phyloP scores from a whole-genome alignment of 1,140 invertebrate species.

The Drosophila kanapiae region DNA sequence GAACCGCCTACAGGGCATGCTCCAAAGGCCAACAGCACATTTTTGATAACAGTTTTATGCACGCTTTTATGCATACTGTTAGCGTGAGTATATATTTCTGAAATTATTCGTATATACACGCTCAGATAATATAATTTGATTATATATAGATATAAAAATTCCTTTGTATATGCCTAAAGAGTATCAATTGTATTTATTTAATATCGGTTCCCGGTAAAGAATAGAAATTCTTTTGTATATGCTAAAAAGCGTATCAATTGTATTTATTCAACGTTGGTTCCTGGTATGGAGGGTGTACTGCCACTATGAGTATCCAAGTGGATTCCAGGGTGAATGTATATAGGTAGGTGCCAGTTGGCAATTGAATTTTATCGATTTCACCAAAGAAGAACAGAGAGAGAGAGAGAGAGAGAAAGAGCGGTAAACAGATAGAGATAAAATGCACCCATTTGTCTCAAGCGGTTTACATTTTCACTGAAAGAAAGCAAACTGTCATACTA shows the following conservation, averaged over 20 bases:
- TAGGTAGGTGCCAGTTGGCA: conserved; percentile 30
- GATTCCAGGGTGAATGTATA: conserved; percentile 3
- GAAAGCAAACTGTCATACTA: background rate
- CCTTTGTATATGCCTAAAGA: background rate
- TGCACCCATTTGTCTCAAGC: conserved; percentile 12
- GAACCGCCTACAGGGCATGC: conserved; percentile 1
- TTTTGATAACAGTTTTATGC: background rate
- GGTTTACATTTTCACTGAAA: conserved; percentile 13
- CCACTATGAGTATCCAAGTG: background rate
- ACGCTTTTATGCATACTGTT: background rate
- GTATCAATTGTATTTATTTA: too few species aligned
- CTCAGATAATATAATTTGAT: background rate
- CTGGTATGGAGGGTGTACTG: background rate
- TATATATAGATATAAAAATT: background rate
- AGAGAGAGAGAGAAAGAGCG: background rate
- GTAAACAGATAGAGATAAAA: conserved; percentile 9
- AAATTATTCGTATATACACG: background rate
- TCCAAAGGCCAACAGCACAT: background rate
- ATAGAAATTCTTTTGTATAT: background rate
- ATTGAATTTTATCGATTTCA: conserved; percentile 58
- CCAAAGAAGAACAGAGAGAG: conserved; percentile 1
- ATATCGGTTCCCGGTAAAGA: too few species aligned
- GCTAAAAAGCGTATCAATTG: background rate
- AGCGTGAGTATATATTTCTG: background rate
- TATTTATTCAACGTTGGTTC: background rate